A percentile compares a stretch with the other conserved stretches of the same genome.
Evolutionary conservation across 2,797 vertebrate genomes (phyloP).

Genomic region (Halcyon smyrnensis): DNA sequence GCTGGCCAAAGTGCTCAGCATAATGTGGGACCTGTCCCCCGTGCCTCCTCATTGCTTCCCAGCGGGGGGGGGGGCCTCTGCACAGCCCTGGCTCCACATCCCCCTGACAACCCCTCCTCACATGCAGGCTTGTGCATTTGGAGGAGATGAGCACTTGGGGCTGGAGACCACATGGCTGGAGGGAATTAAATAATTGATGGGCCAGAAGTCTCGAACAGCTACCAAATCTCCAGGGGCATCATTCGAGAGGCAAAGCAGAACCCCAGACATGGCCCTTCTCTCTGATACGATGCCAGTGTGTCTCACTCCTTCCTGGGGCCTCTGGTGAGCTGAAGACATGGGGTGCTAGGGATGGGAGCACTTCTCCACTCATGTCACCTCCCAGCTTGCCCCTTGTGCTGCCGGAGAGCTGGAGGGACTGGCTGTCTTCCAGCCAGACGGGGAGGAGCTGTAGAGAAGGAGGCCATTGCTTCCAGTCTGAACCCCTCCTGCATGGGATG

Average conservation of each 20-base stretch:
- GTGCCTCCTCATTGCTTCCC: not conserved
- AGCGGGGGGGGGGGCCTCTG: not conserved
- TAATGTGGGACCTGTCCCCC: fast-evolving
- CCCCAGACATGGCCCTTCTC: not conserved
- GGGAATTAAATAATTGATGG: conserved; percentile 71
- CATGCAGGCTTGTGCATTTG: fast-evolving
- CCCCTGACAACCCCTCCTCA: not conserved
- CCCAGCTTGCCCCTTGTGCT: fast-evolving
- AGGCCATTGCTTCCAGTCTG: not conserved
- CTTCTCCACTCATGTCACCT: not conserved
- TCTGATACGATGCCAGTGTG: not conserved
- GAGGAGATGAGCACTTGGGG: not conserved
- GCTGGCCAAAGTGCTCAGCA: fast-evolving
- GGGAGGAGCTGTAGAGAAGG: not conserved
- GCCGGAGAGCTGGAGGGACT: not conserved
- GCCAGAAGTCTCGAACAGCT: conserved; percentile 57
- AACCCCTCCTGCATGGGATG: not conserved
- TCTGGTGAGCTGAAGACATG: not conserved
- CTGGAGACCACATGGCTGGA: conserved; percentile 62
- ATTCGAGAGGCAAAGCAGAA: conserved; percentile 28
- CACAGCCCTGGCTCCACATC: not conserved
- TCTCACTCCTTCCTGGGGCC: not conserved
- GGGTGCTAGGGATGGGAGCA: not conserved
- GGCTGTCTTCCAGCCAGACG: not conserved
- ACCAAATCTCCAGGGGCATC: not conserved